Evolutionary conservation across 2,113 vertebrate species (phyloP), one percentile per base, ranked within the genome.

Genomic region (Antechinus stuartii): DNA sequence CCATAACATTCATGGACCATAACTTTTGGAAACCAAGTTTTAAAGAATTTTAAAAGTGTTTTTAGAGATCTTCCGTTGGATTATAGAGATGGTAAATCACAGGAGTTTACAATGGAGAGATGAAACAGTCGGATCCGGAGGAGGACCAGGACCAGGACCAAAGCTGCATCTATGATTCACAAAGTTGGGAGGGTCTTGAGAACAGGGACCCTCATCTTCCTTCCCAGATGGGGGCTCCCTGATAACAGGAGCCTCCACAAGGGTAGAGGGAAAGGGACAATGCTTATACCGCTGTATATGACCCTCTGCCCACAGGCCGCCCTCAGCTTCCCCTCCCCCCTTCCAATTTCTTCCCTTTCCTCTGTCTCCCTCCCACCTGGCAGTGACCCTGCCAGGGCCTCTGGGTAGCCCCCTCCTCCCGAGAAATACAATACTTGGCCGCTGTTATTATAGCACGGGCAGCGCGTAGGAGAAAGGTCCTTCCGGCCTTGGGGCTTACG

Each of bases 371-470:
- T 14, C 8, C 68, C 68, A 42, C n/a, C 35, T 84, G n/a, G 42
- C n/a, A 84, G 68, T 84, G 68, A 42, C n/a, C 68, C 42, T 84
- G 23, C 68, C 68, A 84, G 68, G 68, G n/a, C 1, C 47, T 19
- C 19, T n/a, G 23, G 23, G 14, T 35, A 53, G n/a, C 52, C 6
- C 84, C 61, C 4, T 24, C 91, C 22, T 61, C 35, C 0, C 0
- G 55, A n/a, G 95, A 96, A 93, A 94, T 3, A 2, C 47, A 89
- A 94, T 90, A 26, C 24, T 25, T 94, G 22, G 68, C 68, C 22
- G 16, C 42, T 42, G n/a, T 84, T 84, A 84, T 84, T 84, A 42
- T 42, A 84, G 42, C n/a, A 23, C 7, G 22, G 2, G 68, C 68
- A 23, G 68, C 19, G 0, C 68, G 19, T 14, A n/a, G 14, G 68